Conservation (phyloP, 2,113 vertebrate species). For the Hyperoodon ampullatus region DNA sequence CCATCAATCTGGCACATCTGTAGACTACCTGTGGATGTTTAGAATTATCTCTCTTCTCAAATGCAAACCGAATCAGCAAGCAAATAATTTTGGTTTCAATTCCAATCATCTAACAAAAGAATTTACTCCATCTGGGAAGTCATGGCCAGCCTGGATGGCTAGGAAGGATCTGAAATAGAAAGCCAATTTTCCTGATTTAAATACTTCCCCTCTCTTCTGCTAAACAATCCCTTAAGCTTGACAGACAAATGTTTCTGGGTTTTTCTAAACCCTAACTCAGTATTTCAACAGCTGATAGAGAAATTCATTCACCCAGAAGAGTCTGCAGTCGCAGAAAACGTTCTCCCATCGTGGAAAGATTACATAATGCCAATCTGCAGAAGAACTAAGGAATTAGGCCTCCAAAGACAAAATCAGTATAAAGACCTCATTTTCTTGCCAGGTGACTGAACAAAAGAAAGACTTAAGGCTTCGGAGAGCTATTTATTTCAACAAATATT, state of each 20-base stretch:
- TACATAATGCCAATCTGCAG: slow-evolving; percentile 53
- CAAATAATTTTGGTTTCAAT: neutral
- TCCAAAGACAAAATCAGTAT: neutral
- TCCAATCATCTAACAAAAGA: slow-evolving; percentile 53
- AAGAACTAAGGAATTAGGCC: slow-evolving; percentile 36
- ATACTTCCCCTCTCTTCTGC: slow-evolving; percentile 8
- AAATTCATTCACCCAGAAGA: slow-evolving; percentile 62
- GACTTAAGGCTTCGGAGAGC: neutral
- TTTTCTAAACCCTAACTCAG: slow-evolving; percentile 62
- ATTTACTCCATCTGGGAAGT: slow-evolving; percentile 24
- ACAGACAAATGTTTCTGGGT: slow-evolving; percentile 49
- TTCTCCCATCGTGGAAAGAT: slow-evolving; percentile 51
- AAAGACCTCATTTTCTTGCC: slow-evolving; percentile 48
- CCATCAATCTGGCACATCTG: neutral
- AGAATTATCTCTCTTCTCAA: slow-evolving; percentile 20
- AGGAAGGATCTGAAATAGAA: slow-evolving; percentile 48
- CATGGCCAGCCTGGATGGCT: neutral
- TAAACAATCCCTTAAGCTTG: slow-evolving; percentile 20
- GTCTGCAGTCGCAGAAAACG: slow-evolving; percentile 56
- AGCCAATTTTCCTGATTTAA: slow-evolving; percentile 58
- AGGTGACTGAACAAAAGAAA: slow-evolving; percentile 39
- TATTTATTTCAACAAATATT: slow-evolving; percentile 52
- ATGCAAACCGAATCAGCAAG: slow-evolving; percentile 12
- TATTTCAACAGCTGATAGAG: slow-evolving; percentile 59
- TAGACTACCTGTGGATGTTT: neutral